These are phyloP conservation scores for Sialia sialis DNA, from an alignment of 2,113 vertebrate genomes.

Conservation along the genomic window DNA sequence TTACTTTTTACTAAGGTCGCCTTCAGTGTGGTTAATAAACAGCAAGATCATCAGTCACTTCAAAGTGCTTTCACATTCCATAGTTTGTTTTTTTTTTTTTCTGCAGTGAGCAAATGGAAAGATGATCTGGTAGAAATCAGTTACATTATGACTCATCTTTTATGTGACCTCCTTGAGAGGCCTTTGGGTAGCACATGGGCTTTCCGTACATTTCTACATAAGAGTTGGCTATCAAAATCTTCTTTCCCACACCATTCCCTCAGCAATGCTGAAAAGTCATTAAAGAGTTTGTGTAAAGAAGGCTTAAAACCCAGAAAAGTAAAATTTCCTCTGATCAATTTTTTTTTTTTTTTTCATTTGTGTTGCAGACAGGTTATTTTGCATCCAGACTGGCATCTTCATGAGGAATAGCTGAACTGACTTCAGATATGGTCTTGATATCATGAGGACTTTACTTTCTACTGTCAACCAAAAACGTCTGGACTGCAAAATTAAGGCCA, in stretches of 20 bases:
- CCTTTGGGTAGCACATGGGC: slow-evolving; percentile 38
- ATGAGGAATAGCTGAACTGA: not conserved
- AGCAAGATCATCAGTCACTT: slow-evolving; percentile 50
- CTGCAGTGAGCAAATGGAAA: slow-evolving; percentile 11
- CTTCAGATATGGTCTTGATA: not conserved
- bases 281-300: not conserved
- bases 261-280: not conserved
- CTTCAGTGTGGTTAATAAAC: slow-evolving; percentile 29
- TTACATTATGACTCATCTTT: slow-evolving; percentile 48
- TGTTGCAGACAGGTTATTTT: not conserved
- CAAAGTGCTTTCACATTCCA: slow-evolving; percentile 19
- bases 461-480: not conserved
- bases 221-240: not conserved
- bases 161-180: slow-evolving; percentile 17
- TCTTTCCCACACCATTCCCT: not conserved
- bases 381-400: not conserved
- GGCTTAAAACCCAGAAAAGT: not conserved
- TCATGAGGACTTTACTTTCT: not conserved
- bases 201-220: not conserved
- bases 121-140: slow-evolving; percentile 51
- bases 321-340: not conserved
- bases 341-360: not conserved
- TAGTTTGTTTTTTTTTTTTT: slow-evolving; percentile 57
- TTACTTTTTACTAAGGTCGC: not conserved
- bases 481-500: not conserved